Evolutionary conservation across 2,113 vertebrate species (phyloP), one percentile per base, ranked within the genome.

Genomic region (Thermophis baileyi): DNA sequence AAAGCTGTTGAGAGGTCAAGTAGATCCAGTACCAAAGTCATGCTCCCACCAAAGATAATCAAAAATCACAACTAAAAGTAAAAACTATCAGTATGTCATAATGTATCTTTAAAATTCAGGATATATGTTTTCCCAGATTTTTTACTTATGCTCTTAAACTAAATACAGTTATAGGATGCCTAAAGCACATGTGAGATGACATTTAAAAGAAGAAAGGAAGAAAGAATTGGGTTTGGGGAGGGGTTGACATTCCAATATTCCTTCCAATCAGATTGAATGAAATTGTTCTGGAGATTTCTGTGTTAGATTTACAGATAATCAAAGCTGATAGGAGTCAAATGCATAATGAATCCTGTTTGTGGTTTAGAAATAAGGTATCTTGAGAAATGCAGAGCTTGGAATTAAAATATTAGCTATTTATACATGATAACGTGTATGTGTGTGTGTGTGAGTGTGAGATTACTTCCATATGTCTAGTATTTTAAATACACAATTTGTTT

Each of bases 91-190:
- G 20, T 90, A 6, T 95, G 93, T 51, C 22, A 85, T 91, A 81
- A 94, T 85, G 40, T 53, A 53, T 51, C 54, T 30, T 96, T 97
- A 96, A 96, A 95, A 97, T 97, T 97, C 95, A 95, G 94, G 60
- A 49, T 1, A 93, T n/a, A 4, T 91, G 94, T 94, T 50, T 49
- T 11, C 44, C 69, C 69, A 1, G 0, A 1, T 96, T 97, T 97
- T 97, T 94, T 96, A 49, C 90, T 51, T 85, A 91, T 96, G 85
- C 88, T 0, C 1, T 88, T 96, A 95, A 96, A 94, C 91, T 92
- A 93, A 94, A 92, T 96, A 91, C 96, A 94, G 12, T 93, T 95
- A 94, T 94, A 96, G 96, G 90, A 85, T 11, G 63, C 40, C 91
- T 93, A 92, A 95, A 96, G 86, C 10, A 60, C 87, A 95, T 95